Evolutionary conservation across 2,113 vertebrate species (phyloP), one percentile per base, ranked within the genome.

Genomic region (Bubo scandiacus): DNA sequence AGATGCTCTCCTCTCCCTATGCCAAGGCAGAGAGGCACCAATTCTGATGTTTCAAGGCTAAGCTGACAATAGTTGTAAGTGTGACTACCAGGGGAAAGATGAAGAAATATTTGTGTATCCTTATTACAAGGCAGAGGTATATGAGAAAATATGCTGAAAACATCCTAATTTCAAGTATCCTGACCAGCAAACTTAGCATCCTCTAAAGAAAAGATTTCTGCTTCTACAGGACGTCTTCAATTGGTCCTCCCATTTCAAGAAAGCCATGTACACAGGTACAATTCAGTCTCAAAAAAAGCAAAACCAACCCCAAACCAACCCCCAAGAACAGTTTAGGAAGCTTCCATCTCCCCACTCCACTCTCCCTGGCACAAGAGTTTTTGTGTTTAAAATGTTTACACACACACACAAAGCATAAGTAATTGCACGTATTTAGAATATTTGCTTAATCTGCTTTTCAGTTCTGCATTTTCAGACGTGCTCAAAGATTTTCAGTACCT

Each of bases 401-500:
- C 18, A 38, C 7, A 7, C 1, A 7, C 1, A 11, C 15, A 67
- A 47, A 67, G 21, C 2, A 51, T 3, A 2, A 79, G 29, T 78
- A 93, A 74, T 14, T 62, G 8, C 30, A 84, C 15, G 52, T 32
- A 83, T n/a, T 27, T 19, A 61, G 6, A 85, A 4, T 49, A 79
- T 61, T 42, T 81, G 17, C 15, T 71, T 79, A 21, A 75, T n/a
- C 67, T 68, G n/a, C 52, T 54, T 82, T 75, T 63, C 38, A 51
- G 20, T 71, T 94, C 40, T 49, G 38, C 19, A 43, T 49, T 95
- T 87, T 85, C 74, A 91, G 61, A 73, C 25, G 61, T 32, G 42
- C 43, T 73, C 5, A 9, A 74, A 55, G 29, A 57, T 32, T 38
- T 55, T 49, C 20, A 57, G 18, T 94, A 99, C 99, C 99, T 99